These are phyloP conservation scores for Bathynomus jamesi DNA, from an alignment of 1,140 invertebrate genomes.

Conservation along the genomic window DNA sequence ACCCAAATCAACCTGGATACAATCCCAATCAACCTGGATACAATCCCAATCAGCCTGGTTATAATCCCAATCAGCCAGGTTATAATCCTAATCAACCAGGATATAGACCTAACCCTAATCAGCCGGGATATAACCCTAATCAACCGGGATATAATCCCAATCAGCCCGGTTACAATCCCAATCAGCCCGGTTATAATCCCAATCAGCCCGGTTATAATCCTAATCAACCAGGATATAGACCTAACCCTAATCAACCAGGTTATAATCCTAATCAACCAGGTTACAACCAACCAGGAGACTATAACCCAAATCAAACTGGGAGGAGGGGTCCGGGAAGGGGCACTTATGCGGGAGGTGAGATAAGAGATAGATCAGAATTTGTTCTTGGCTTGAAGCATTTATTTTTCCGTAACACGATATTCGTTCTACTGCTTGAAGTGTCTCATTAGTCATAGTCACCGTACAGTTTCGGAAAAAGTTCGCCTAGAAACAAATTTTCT, in stretches of 20 bases:
- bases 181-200: slow-evolving; percentile 24
- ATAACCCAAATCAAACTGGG: slow-evolving; percentile 24
- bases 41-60: slow-evolving; percentile 15
- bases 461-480: too few species aligned
- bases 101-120: slow-evolving; percentile 26
- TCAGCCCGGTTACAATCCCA: slow-evolving; percentile 23
- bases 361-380: too few species aligned
- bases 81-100: slow-evolving; percentile 29
- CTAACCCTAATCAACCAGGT: slow-evolving; percentile 23
- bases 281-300: slow-evolving; percentile 17
- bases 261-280: slow-evolving; percentile 28
- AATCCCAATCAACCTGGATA: slow-evolving; percentile 23
- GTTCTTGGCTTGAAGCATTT: too few species aligned
- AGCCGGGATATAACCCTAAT: slow-evolving; percentile 24
- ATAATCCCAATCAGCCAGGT: slow-evolving; percentile 21
- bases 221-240: slow-evolving; percentile 23
- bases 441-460: too few species aligned
- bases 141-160: slow-evolving; percentile 27
- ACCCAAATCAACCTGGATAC: slow-evolving; percentile 19
- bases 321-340: neutral
- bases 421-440: too few species aligned
- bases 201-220: slow-evolving; percentile 29
- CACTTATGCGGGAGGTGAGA: neutral
- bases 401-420: too few species aligned
- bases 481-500: too few species aligned